Evolutionary conservation across 1,140 invertebrate genomes (phyloP).

Genomic region (Cylas formicarius): DNA sequence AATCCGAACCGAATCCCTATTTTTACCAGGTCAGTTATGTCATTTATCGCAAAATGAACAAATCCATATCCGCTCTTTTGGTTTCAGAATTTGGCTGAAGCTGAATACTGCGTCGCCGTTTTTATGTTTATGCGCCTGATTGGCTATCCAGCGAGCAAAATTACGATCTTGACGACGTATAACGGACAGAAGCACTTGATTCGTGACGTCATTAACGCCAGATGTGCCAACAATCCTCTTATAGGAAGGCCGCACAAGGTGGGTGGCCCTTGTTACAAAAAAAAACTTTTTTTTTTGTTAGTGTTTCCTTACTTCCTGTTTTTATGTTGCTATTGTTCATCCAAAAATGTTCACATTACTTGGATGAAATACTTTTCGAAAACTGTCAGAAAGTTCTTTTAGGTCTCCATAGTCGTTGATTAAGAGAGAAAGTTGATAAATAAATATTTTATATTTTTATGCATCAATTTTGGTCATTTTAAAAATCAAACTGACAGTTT

Average conservation of each 20-base stretch:
- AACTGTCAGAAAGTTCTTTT: no score
- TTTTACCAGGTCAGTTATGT: conserved; percentile 80
- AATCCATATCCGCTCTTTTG: conserved; percentile 13
- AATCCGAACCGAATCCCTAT: conserved; percentile 95
- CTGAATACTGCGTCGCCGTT: conserved; percentile 94
- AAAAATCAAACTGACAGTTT: no score
- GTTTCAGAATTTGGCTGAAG: conserved; percentile 90
- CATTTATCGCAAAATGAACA: not conserved
- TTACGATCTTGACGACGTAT: conserved; percentile 98
- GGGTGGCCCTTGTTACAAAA: conserved; percentile 14
- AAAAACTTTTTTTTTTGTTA: conserved; percentile 4
- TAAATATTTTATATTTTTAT: no score
- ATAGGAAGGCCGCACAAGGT: conserved; percentile 94
- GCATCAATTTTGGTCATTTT: no score
- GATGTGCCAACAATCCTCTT: conserved; percentile 94
- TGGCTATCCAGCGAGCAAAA: conserved; percentile 95
- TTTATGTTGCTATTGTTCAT: no score
- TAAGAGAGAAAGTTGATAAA: no score
- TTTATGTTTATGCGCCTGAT: conserved; percentile 99
- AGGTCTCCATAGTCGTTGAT: no score
- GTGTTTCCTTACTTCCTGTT: conserved; percentile 3
- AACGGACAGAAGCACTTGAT: conserved; percentile 99
- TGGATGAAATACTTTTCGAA: no score
- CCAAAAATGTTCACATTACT: no score
- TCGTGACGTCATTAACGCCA: conserved; percentile 87